Base-by-base conservation (phyloP, 1,140 invertebrate species). In the Plectrocnemia conspersa region DNA sequence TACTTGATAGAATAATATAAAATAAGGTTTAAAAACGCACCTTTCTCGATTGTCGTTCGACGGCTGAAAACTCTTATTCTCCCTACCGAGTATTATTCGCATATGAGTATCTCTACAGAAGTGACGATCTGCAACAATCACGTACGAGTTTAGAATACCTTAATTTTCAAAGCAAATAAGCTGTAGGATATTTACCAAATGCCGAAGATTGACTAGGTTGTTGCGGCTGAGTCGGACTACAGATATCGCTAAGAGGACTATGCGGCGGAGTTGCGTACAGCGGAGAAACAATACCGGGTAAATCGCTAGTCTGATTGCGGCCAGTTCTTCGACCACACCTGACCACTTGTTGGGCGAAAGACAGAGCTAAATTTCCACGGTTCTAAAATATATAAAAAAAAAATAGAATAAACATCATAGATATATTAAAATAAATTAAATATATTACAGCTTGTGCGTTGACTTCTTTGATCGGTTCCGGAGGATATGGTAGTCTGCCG, bases 81-180 rank as follows among this genome's bases (percentile, higher is more conserved):
- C 75, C 36, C 81, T 70, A 2, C 89, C 89, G 54, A 93, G 71
- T 64, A 93, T 92, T 55, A 92, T 92, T 62, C 88, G 79, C 89
- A 93, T 92, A 63, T 93, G 89, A 6, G 89, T 90, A 68, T 93
- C 89, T 6, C 88, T 77, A 23, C 86, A 86, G 69, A 91, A 91
- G 65, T 90, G 86, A 19, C 82, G 76, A 63, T 80, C 78, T 0
- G 77, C 11, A 35, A 11, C 32, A 35, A 35, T 35, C 32, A 11
- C 16, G 32, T 4, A n/a, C n/a, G n/a, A n/a, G n/a, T n/a, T n/a
- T n/a, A n/a, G n/a, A n/a, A n/a, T n/a, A n/a, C n/a, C n/a, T n/a
- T n/a, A n/a, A n/a, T n/a, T n/a, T n/a, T n/a, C n/a, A n/a, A n/a
- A n/a, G n/a, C n/a, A n/a, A n/a, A n/a, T n/a, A n/a, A n/a, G n/a